These are phyloP conservation scores for Pteruthius melanotis DNA, from an alignment of 2,113 vertebrate species.

Conservation along the genomic window DNA sequence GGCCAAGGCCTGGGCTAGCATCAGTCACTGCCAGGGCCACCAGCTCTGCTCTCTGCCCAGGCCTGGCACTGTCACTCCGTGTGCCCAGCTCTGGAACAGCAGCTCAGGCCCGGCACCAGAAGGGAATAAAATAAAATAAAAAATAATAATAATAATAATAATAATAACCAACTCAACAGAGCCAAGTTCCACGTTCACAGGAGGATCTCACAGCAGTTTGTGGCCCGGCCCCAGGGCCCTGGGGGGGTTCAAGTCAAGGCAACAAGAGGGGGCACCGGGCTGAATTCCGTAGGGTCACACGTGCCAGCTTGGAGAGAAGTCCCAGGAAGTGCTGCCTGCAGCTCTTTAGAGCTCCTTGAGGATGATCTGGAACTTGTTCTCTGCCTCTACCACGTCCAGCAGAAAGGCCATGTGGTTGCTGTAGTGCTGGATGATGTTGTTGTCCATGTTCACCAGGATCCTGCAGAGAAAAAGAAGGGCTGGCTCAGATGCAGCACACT, in stretches of 20 bases:
- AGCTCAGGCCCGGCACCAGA: background rate
- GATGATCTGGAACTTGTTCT: constrained; percentile 87
- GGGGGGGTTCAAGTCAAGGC: background rate
- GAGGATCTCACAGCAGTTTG: background rate
- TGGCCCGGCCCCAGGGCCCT: accelerated
- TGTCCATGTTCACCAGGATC: constrained; percentile 97
- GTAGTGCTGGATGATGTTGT: constrained; percentile 97
- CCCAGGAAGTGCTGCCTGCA: background rate
- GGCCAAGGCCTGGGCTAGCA: background rate
- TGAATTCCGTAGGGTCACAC: background rate
- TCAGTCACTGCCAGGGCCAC: background rate
- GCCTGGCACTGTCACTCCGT: accelerated
- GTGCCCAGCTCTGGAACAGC: background rate
- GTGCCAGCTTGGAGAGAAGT: background rate
- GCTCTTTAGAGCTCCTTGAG: constrained; percentile 88
- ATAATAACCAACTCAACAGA: background rate
- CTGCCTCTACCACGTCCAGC: constrained; percentile 84
- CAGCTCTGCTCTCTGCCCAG: background rate
- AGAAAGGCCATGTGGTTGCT: constrained; percentile 96
- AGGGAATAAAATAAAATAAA: constrained; percentile 46
- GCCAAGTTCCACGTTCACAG: constrained; percentile 32
- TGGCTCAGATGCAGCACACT: background rate
- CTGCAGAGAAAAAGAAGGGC: constrained; percentile 52
- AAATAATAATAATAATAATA: background rate
- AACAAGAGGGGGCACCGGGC: background rate